Evolutionary conservation across 2,797 vertebrate species (phyloP).

Genomic region (Eutrigla gurnardus): DNA sequence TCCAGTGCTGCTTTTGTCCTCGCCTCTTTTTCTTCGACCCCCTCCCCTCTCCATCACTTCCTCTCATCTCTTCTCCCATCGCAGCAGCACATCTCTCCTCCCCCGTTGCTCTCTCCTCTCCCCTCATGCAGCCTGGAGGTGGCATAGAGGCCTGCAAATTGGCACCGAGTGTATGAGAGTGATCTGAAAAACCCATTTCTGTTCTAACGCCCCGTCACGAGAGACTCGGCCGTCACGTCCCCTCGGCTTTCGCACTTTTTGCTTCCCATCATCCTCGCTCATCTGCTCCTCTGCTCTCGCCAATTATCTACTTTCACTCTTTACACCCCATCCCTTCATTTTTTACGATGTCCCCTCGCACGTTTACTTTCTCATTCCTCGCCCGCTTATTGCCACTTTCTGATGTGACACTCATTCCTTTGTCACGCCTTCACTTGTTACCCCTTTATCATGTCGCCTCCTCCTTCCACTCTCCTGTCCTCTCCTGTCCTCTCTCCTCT

Average conservation of each 20-base stretch:
- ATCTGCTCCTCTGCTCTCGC: conserved; percentile 40
- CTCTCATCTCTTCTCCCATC: conserved; percentile 14
- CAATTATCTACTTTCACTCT: conserved; percentile 53
- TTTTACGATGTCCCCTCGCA: conserved; percentile 22
- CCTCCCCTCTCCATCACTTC: background rate
- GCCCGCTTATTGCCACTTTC: conserved; percentile 29
- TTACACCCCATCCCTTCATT: background rate
- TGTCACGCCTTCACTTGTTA: conserved; percentile 5
- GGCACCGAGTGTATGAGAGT: conserved; percentile 54
- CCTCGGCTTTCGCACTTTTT: conserved; percentile 45
- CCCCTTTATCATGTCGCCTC: conserved; percentile 15
- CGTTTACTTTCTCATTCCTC: conserved; percentile 16
- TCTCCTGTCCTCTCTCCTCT: conserved; percentile 1
- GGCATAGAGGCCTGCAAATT: conserved; percentile 62
- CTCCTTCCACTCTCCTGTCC: conserved; percentile 8
- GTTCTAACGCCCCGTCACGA: conserved; percentile 56
- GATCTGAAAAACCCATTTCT: conserved; percentile 61
- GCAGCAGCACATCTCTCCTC: conserved; percentile 19
- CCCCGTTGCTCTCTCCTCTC: conserved; percentile 13
- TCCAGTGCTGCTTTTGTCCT: background rate
- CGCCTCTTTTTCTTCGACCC: background rate
- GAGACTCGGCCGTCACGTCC: conserved; percentile 60
- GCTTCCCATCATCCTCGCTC: conserved; percentile 11
- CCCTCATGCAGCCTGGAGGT: conserved; percentile 54
- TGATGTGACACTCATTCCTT: conserved; percentile 27